phyloP scores from a whole-genome alignment of 2,888 invertebrate genomes.

The Pollenia amentaria region DNA sequence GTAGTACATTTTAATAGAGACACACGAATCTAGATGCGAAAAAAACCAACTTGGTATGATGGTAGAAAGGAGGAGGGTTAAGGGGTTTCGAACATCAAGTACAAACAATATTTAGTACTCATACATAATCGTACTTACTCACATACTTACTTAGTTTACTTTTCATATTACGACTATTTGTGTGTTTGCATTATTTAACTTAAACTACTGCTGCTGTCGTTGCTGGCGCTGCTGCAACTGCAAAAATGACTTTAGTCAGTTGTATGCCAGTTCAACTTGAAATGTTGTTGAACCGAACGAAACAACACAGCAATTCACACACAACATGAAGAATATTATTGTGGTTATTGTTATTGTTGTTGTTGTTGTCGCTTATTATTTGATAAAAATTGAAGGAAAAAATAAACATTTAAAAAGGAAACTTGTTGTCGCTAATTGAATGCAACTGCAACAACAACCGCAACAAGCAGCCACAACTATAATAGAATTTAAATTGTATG shows the following conservation, averaged over 20 bases:
- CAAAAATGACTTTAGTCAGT: constrained; percentile 46
- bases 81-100: constrained; percentile 49
- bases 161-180: constrained; percentile 24
- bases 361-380: constrained; percentile 63
- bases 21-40: constrained; percentile 24
- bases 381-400: constrained; percentile 74
- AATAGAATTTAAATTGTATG: constrained; percentile 55
- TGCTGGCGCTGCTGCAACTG: not conserved
- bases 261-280: constrained; percentile 73
- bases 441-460: constrained; percentile 67
- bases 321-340: constrained; percentile 47
- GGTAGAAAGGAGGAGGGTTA: not conserved
- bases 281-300: constrained; percentile 73
- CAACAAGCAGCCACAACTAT: constrained; percentile 45
- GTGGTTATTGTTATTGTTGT: constrained; percentile 41
- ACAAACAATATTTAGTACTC: constrained; percentile 37
- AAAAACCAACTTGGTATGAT: not conserved
- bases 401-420: constrained; percentile 74
- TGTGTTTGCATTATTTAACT: constrained; percentile 29
- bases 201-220: constrained; percentile 32
- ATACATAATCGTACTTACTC: constrained; percentile 12
- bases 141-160: constrained; percentile 20
- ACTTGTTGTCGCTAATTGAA: constrained; percentile 75
- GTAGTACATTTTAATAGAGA: constrained; percentile 48
- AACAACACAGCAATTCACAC: constrained; percentile 57